phyloP scores from a whole-genome alignment of 2,888 invertebrate genomes.

The Papilio gigon region DNA sequence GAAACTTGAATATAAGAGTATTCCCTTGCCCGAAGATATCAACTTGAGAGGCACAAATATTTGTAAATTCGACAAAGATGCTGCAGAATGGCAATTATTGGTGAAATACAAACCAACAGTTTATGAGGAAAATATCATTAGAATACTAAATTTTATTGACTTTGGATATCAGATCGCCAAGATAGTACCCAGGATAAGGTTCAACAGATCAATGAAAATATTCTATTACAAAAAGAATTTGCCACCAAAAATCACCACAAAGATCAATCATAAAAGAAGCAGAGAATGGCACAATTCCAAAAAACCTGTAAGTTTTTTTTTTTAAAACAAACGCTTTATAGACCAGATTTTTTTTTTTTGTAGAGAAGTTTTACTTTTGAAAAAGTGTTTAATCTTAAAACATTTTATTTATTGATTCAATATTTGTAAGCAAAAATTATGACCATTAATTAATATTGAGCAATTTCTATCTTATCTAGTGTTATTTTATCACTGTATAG shows the following conservation, averaged over 20 bases:
- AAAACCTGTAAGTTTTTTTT: conserved; percentile 62
- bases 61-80: conserved; percentile 85
- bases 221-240: conserved; percentile 70
- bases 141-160: conserved; percentile 89
- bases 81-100: conserved; percentile 86
- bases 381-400: too few species aligned
- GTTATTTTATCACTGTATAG: too few species aligned
- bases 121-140: conserved; percentile 88
- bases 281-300: conserved; percentile 78
- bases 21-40: conserved; percentile 89
- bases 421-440: too few species aligned
- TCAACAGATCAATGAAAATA: conserved; percentile 80
- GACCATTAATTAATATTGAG: background rate
- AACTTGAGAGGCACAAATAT: conserved; percentile 87
- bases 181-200: conserved; percentile 85
- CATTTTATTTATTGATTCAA: too few species aligned
- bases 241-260: conserved; percentile 64
- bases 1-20: conserved; percentile 83
- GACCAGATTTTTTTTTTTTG: background rate
- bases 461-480: background rate
- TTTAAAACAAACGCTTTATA: too few species aligned
- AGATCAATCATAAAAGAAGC: conserved; percentile 69
- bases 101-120: conserved; percentile 79
- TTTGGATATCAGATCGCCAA: conserved; percentile 89
- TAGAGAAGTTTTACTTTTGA: background rate